These are phyloP conservation scores for Heteropelma amictum DNA, from an alignment of 2,888 invertebrate genomes.

Conservation along the genomic window DNA sequence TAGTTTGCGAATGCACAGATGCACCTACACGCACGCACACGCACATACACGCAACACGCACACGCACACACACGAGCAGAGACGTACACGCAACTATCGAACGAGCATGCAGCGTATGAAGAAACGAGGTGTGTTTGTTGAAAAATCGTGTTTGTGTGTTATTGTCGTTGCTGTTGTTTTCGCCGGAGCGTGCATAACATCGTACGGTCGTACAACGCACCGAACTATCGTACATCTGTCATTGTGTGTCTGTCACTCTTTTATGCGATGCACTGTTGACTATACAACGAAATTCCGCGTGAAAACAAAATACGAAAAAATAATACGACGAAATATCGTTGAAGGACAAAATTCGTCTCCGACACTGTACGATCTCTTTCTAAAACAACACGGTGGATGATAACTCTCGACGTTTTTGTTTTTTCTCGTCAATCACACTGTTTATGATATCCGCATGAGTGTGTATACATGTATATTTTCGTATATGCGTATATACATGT, in stretches of 20 bases:
- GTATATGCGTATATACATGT: background rate
- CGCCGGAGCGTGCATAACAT: background rate
- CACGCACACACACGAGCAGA: no score
- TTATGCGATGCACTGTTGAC: background rate
- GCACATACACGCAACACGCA: background rate
- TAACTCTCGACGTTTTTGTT: background rate
- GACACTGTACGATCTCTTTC: no score
- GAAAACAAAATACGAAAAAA: background rate
- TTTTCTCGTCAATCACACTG: slow-evolving; percentile 18
- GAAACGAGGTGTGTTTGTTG: background rate
- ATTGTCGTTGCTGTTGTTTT: background rate
- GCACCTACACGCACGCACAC: slow-evolving; percentile 9
- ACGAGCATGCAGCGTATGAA: background rate
- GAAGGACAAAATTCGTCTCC: background rate
- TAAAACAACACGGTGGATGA: no score
- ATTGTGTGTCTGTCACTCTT: slow-evolving; percentile 3
- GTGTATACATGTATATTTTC: background rate
- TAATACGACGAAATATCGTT: background rate
- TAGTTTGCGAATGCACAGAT: background rate
- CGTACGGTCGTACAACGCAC: background rate
- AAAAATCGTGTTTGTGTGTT: background rate
- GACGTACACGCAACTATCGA: no score
- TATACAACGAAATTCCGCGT: background rate
- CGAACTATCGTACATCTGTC: slow-evolving; percentile 1
- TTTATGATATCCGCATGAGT: background rate